phyloP scores from a whole-genome alignment of 2,888 invertebrate species.

The Ecliptopera silaceata region DNA sequence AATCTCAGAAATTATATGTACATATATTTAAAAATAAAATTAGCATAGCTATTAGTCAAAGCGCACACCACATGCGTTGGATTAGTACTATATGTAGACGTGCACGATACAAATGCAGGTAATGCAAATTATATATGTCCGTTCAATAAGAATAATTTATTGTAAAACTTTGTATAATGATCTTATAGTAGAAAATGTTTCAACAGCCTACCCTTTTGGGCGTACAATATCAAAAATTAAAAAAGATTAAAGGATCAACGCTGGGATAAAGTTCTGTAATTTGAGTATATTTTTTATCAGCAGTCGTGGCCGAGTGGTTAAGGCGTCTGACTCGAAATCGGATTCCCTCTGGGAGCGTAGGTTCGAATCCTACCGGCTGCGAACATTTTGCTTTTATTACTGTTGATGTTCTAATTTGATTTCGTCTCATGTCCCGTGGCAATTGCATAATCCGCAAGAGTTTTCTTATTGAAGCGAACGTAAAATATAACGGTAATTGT shows the following conservation, averaged over 20 bases:
- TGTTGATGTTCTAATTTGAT: conserved; percentile 23
- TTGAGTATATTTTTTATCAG: conserved; percentile 44
- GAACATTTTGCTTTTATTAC: conserved; percentile 45
- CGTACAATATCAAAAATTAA: too few species aligned
- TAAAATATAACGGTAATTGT: conserved; percentile 54
- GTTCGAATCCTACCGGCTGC: conserved; percentile 95
- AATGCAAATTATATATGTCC: too few species aligned
- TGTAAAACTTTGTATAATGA: too few species aligned
- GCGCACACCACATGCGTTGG: too few species aligned
- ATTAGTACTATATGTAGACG: too few species aligned
- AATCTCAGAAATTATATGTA: not conserved
- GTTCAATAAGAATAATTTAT: too few species aligned
- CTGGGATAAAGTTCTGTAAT: not conserved
- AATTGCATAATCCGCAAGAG: conserved; percentile 35
- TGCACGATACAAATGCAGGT: too few species aligned
- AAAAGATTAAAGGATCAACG: too few species aligned
- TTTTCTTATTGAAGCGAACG: conserved; percentile 47
- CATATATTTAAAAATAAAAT: too few species aligned
- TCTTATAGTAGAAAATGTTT: too few species aligned
- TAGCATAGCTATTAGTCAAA: too few species aligned
- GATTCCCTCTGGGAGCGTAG: conserved; percentile 95
- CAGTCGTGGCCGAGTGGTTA: conserved; percentile 94
- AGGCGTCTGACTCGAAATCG: conserved; percentile 95
- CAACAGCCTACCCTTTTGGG: too few species aligned
- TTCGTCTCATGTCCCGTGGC: conserved; percentile 35